These are phyloP conservation scores for Scolanthus callimorphus DNA, from an alignment of 92 coral and sea anemone species.

Conservation along the genomic window DNA sequence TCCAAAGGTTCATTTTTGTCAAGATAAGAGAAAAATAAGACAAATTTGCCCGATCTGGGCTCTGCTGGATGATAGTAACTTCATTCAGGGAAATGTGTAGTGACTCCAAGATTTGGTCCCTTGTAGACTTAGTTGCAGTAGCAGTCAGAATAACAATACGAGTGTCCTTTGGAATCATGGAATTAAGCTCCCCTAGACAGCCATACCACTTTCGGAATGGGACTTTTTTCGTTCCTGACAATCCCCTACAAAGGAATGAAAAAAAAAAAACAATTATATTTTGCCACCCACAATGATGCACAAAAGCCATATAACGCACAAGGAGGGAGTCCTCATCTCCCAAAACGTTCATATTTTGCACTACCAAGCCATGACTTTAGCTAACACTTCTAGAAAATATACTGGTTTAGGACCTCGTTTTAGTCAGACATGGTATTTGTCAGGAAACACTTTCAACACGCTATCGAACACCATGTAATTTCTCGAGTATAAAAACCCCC, in stretches of 20 bases:
- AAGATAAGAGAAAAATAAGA: conserved; percentile 30
- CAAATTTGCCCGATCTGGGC: conserved; percentile 54
- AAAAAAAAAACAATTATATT: too few species aligned
- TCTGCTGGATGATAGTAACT: conserved; percentile 34
- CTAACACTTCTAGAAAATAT: too few species aligned
- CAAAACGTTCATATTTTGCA: too few species aligned
- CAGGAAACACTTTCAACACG: neutral
- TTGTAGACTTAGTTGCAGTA: conserved; percentile 50
- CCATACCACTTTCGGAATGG: conserved; percentile 62
- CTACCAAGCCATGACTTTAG: too few species aligned
- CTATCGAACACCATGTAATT: neutral
- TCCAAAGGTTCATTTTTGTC: conserved; percentile 55
- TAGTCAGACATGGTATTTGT: neutral
- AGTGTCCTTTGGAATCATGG: conserved; percentile 22
- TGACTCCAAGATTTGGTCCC: conserved; percentile 34
- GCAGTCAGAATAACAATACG: conserved; percentile 29
- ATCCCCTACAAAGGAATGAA: conserved; percentile 12
- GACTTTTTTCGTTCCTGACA: conserved; percentile 16
- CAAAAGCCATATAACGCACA: too few species aligned
- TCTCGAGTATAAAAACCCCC: too few species aligned
- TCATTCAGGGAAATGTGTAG: conserved; percentile 29
- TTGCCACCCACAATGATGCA: too few species aligned
- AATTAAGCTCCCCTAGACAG: conserved; percentile 37
- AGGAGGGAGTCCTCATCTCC: too few species aligned
- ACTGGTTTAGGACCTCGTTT: too few species aligned